Base-by-base conservation (phyloP, 1,140 invertebrate species). In the Drosophila novamexicana region DNA sequence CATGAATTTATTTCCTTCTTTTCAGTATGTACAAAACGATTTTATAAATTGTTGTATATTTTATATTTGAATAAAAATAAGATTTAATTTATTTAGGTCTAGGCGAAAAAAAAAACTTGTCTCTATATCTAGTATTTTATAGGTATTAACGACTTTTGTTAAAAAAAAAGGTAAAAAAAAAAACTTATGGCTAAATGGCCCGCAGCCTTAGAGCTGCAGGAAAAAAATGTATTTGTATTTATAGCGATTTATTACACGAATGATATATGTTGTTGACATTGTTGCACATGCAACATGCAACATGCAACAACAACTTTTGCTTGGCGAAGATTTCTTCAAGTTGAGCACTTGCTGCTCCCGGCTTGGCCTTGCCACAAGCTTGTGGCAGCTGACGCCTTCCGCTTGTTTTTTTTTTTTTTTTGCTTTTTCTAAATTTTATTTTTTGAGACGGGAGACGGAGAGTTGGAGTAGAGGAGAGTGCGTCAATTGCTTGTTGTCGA, bases 131-230 rank as follows among this genome's bases (percentile, higher is more conserved):
- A 86, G 10, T 6, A 52, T 79, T 81, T 79, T 82, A 72, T 76
- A 81, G 72, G 75, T 78, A 79, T 86, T 85, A 85, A 81, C 71
- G 77, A 78, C 70, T 81, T 76, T 57, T 63, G 56, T 70, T 64
- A 22, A 47, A 53, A 63, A 64, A 68, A 58, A 22, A 16, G 45
- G 42, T 52, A 67, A 57, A 65, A 50, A 58, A 58, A 49, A 10
- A 40, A 37, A 47, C 22, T 45, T 69, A 68, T 0, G 3, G 10
- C 37, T 74, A 74, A 54, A 37, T 52, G 44, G 72, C 72, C 72
- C 12, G 12, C 62, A 47, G 57, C 66, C 71, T 62, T 66, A 53
- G 53, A 67, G 73, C 40, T 58, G 58, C 40, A 22, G 71, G 45
- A 50, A 77, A 72, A 77, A 68, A 67, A 39, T 42, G 22, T 39